Base-by-base conservation (phyloP, 2,888 invertebrate species). In the Nymphalis urticae region DNA sequence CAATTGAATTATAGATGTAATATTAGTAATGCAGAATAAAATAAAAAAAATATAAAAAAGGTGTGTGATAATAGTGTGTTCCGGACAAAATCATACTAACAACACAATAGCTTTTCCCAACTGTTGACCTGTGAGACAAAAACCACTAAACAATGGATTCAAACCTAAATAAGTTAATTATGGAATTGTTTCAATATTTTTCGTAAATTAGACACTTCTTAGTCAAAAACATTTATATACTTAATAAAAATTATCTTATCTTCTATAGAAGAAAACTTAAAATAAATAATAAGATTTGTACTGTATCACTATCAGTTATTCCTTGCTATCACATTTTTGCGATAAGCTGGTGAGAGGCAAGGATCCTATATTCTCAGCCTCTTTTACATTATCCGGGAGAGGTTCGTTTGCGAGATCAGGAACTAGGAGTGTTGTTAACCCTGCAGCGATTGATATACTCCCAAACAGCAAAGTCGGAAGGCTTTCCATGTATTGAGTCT, bases 401-500 rank as follows among this genome's bases (percentile, higher is more conserved):
- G 85, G 80, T 47, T 85, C 84, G 21, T 88, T 84, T 0, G 85
- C 81, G 0, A 89, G 82, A 66, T 92, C 91, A 1, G 92, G 92
- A 48, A 90, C 83, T 0, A 87, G 69, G 1, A 87, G 80, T 1
- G 88, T 83, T 1, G 86, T 75, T 6, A 84, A 62, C 16, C 89
- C 90, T 42, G 89, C 85, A n/a, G 83, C 72, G 19, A 85, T 70
- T 0, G 90, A 87, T 69, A 91, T 83, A 21, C 81, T 73, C 1
- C 88, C 87, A 62, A 92, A 88, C 4, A 91, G 76, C 2, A 92
- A 75, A n/a, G 88, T 81, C 1, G 93, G 92, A 1, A 93, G 74
- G 47, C 82, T 81, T 68, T 81, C 80, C 77, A 84, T 87, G 62
- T 89, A 82, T 51, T 80, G 80, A 0, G 85, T 82, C 91, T 90